Base-by-base conservation (phyloP, 2,113 vertebrate genomes). In the Bufo gargarizans region DNA sequence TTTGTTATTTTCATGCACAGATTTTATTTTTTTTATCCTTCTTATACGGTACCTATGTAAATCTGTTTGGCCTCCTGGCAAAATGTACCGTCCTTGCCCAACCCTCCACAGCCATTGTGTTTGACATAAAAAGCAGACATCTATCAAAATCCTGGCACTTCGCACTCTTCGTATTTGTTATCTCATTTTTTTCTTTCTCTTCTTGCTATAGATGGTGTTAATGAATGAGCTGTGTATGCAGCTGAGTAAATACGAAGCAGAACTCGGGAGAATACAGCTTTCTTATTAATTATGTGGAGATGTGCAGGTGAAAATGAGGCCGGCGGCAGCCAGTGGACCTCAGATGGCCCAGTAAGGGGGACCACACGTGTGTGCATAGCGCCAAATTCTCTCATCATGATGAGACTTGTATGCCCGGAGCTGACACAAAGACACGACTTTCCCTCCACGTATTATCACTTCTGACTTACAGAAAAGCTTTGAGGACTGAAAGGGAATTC, bases 191-290 rank as follows among this genome's bases (percentile, higher is more conserved):
- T 72, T 85, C 83, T 77, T 74, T 72, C 74, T 45, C 16, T 74
- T 47, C 19, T 17, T 47, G 33, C 71, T 74, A 47, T 49, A 55
- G 6, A 20, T 63, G 84, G 56, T 69, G 85, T 87, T 87, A 87
- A 87, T 87, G 61, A 81, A 82, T 43, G 71, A 47, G 20, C 45
- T 88, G 80, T 83, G 69, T 77, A 74, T 63, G 80, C 87, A 88
- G 69, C 87, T 88, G 87, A 84, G 87, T 81, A 88, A 88, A 88
- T 77, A 88, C 69, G 3, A 33, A 63, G 65, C 80, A 20, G 82
- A 61, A 77, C 87, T 76, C 1, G 59, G 43, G 22, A 83, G 47
- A 65, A 84, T 55, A 55, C 55, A 67, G 65, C 80, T 83, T 83
- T 88, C 77, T 78, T 45, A 45, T 43, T 56, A 84, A 63, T 59